Conservation (phyloP, 2,797 vertebrate species). For the Galago senegalensis region DNA sequence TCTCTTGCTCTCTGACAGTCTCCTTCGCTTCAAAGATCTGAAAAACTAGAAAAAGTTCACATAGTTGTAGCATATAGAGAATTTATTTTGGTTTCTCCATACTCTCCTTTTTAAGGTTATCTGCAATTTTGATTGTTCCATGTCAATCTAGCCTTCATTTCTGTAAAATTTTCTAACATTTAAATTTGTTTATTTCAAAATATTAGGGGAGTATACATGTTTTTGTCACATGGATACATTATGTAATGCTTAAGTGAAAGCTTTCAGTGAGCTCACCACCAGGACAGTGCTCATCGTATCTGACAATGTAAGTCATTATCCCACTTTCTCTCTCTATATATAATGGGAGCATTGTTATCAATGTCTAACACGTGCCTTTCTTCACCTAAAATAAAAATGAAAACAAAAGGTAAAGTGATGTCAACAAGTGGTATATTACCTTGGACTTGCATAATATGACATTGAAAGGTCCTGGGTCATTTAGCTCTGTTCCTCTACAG, state of each 20-base stretch:
- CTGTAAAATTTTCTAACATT: not conserved
- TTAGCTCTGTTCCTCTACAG: not conserved
- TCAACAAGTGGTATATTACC: not conserved
- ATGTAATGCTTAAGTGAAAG: not conserved
- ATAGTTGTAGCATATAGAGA: not conserved
- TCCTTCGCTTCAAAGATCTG: not conserved
- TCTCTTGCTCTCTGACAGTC: not conserved
- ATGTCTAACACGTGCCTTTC: not conserved
- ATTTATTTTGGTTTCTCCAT: not conserved
- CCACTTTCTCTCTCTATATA: not conserved
- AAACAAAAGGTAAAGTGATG: constrained; percentile 23
- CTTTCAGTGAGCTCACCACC: not conserved
- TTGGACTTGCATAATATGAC: not conserved
- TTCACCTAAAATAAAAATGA: constrained; percentile 21
- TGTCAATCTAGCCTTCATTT: not conserved
- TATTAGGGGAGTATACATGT: not conserved
- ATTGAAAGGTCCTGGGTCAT: not conserved
- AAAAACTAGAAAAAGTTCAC: not conserved
- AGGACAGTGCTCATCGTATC: not conserved
- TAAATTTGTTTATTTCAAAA: not conserved
- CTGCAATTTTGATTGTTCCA: not conserved
- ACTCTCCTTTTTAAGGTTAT: not conserved
- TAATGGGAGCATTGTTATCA: not conserved
- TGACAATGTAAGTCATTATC: not conserved
- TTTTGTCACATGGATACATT: not conserved